phyloP scores from a whole-genome alignment of 1,140 invertebrate genomes.

The Oedothorax gibbosus region DNA sequence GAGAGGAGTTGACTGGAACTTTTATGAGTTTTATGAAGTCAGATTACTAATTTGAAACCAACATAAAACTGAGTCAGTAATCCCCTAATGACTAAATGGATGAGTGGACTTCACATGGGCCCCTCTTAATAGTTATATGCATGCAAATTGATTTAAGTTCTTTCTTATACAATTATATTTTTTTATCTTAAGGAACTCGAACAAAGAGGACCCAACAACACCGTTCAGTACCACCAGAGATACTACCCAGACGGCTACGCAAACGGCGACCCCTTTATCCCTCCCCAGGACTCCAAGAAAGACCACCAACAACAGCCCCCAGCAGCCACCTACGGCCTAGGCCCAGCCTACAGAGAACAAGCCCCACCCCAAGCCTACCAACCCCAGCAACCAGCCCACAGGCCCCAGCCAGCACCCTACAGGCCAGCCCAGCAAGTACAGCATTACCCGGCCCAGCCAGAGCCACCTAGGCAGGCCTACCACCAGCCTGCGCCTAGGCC shows the following conservation, averaged over 20 bases:
- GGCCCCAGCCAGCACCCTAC: constrained; percentile 30
- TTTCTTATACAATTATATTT: neutral
- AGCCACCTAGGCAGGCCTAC: neutral
- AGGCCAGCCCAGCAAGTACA: constrained; percentile 10
- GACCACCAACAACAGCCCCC: constrained; percentile 25
- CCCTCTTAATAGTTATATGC: too few species aligned
- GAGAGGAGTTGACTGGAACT: too few species aligned
- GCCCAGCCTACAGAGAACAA: constrained; percentile 53
- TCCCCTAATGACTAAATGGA: too few species aligned
- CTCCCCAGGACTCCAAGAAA: constrained; percentile 45
- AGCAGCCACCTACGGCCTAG: constrained; percentile 49
- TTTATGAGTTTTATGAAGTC: too few species aligned
- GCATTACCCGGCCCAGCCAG: constrained; percentile 19
- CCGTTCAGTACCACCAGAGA: constrained; percentile 85
- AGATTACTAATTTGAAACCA: too few species aligned
- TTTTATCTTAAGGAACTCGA: constrained; percentile 61
- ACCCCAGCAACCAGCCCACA: constrained; percentile 14
- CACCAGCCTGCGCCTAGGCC: constrained; percentile 30
- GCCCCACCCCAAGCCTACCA: constrained; percentile 7
- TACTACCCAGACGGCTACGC: constrained; percentile 68
- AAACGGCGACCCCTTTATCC: constrained; percentile 53
- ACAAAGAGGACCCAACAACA: constrained; percentile 74
- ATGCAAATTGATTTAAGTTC: too few species aligned
- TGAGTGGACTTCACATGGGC: too few species aligned
- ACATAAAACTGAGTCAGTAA: too few species aligned